These are phyloP conservation scores for Mimumesa dahlbomi DNA, from an alignment of 2,888 invertebrate species.

Conservation along the genomic window DNA sequence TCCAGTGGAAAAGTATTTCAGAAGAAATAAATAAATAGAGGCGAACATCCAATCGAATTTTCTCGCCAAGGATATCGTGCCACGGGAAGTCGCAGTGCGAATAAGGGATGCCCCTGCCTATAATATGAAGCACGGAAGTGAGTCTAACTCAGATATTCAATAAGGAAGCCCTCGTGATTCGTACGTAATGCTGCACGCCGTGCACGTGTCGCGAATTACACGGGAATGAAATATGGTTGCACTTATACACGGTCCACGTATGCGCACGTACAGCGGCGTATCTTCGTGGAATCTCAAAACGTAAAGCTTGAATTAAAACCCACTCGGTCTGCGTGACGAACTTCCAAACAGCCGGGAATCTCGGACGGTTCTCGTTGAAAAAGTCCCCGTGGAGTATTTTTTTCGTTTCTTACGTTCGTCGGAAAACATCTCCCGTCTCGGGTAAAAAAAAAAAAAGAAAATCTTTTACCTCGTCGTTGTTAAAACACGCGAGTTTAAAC, in stretches of 20 bases:
- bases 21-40: too few species aligned
- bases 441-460: too few species aligned
- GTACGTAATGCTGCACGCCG: constrained; percentile 18
- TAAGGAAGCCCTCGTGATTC: constrained; percentile 39
- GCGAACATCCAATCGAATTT: too few species aligned
- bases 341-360: background rate
- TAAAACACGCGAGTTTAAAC: too few species aligned
- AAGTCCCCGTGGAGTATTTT: background rate
- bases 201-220: constrained; percentile 42
- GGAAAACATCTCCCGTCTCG: too few species aligned
- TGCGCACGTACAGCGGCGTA: background rate
- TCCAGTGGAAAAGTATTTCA: too few species aligned
- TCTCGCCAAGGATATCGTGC: constrained; percentile 1
- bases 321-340: background rate
- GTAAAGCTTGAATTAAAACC: background rate
- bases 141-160: constrained; percentile 31
- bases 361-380: background rate
- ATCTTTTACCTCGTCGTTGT: too few species aligned
- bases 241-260: background rate
- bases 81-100: constrained; percentile 14
- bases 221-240: constrained; percentile 10
- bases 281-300: background rate
- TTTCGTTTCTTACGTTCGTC: too few species aligned
- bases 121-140: constrained; percentile 21
- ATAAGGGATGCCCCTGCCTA: constrained; percentile 7